phyloP scores from a whole-genome alignment of 2,113 vertebrate species.

The Bos indicus region DNA sequence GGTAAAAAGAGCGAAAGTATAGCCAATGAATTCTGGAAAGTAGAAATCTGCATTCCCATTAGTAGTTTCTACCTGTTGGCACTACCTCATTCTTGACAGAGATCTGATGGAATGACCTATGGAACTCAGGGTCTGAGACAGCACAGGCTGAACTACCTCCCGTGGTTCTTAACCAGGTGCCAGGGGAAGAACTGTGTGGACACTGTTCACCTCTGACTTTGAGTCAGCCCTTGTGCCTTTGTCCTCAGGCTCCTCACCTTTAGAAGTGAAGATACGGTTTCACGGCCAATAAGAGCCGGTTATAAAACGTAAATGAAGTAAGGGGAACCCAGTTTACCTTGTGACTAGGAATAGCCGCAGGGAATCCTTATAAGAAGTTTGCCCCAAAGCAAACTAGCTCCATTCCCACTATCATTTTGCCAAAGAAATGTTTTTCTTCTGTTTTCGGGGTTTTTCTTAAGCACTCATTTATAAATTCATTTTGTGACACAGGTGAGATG shows the following conservation, averaged over 20 bases:
- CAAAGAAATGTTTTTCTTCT: neutral
- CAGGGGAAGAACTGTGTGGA: neutral
- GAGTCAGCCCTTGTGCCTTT: neutral
- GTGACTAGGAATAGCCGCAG: neutral
- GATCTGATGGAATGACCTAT: rapidly evolving
- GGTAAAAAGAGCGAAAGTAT: neutral
- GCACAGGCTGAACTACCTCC: neutral
- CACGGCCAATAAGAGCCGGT: neutral
- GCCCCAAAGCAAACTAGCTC: rapidly evolving
- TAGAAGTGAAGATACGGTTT: neutral
- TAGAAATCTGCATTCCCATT: neutral
- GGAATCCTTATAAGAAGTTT: neutral
- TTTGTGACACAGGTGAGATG: neutral
- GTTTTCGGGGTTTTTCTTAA: neutral
- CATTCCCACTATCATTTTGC: neutral
- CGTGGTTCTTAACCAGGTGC: rapidly evolving
- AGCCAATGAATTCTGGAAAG: neutral
- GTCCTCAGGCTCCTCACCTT: neutral
- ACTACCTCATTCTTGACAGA: neutral
- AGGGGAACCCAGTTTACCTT: neutral
- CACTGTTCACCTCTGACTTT: neutral
- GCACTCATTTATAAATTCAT: neutral
- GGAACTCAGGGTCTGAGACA: no score
- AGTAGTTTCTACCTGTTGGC: neutral
- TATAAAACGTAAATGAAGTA: neutral